Evolutionary conservation across 2,888 invertebrate genomes (phyloP).

Genomic region (Leptopterna dolabrata): DNA sequence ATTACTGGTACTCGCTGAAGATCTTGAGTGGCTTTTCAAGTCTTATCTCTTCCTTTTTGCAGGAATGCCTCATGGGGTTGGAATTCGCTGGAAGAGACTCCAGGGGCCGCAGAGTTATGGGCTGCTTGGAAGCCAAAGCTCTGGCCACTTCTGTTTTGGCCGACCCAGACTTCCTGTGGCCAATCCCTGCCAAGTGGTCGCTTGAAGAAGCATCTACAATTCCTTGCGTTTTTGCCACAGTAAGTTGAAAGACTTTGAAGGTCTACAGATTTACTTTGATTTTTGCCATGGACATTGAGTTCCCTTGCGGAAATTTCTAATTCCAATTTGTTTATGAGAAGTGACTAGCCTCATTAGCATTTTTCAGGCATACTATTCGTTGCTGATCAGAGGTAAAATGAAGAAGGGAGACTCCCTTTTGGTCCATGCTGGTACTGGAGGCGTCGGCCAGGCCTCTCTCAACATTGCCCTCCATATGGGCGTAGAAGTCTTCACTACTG

Average conservation of each 20-base stretch:
- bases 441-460: conserved; percentile 97
- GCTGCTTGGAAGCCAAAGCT: conserved; percentile 89
- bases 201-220: conserved; percentile 94
- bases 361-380: conserved; percentile 83
- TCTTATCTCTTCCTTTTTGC: conserved; percentile 63
- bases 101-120: conserved; percentile 87
- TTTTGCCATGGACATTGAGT: not conserved
- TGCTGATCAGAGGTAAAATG: conserved; percentile 88
- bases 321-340: not conserved
- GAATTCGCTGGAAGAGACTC: conserved; percentile 90
- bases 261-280: not conserved
- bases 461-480: conserved; percentile 90
- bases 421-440: conserved; percentile 94
- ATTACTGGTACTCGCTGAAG: no score
- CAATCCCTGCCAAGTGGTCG: conserved; percentile 87
- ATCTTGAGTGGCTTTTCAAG: no score
- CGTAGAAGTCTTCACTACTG: conserved; percentile 93
- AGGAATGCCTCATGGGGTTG: conserved; percentile 94
- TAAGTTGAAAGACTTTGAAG: conserved; percentile 65
- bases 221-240: conserved; percentile 93
- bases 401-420: conserved; percentile 85
- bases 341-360: not conserved
- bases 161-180: conserved; percentile 87
- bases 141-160: conserved; percentile 92
- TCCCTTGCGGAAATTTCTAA: no score